Conservation (phyloP, 2,888 invertebrate genomes). For the Drosophila neotestacea region DNA sequence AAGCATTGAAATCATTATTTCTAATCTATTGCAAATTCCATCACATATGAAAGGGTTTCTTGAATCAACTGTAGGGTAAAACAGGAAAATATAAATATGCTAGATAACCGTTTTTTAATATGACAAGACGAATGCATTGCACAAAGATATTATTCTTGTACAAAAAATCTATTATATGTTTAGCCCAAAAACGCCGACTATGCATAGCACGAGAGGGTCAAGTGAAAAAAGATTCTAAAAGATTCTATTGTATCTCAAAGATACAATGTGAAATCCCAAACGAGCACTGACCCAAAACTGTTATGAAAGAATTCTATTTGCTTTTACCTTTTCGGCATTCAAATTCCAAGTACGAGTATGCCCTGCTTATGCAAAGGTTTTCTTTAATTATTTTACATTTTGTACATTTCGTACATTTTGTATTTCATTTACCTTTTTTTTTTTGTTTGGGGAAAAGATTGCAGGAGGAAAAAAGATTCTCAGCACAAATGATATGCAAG, state of each 20-base stretch:
- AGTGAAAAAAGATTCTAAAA: neutral
- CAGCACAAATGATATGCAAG: conserved; percentile 66
- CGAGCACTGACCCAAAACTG: conserved; percentile 13
- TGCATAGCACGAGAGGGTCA: conserved; percentile 1
- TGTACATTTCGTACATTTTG: conserved; percentile 12
- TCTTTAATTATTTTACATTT: conserved; percentile 43
- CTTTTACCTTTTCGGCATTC: conserved; percentile 25
- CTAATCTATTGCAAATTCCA: too few relatives aligned
- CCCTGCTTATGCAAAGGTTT: conserved; percentile 30
- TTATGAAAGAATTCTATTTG: conserved; percentile 12
- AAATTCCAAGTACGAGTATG: neutral
- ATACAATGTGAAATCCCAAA: conserved; percentile 12
- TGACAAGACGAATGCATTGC: too few relatives aligned
- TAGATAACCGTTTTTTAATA: too few relatives aligned
- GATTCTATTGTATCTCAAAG: conserved; percentile 16
- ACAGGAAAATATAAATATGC: too few relatives aligned
- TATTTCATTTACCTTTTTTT: conserved; percentile 32
- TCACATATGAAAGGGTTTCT: too few relatives aligned
- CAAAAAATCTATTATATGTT: neutral
- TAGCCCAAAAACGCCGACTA: neutral
- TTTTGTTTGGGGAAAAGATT: conserved; percentile 8
- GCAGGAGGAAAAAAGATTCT: conserved; percentile 19
- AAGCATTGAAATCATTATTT: too few relatives aligned
- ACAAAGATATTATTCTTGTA: too few relatives aligned
- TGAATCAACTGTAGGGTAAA: too few relatives aligned